Base-by-base conservation (phyloP, 2,797 vertebrate genomes). In the Allobates femoralis region DNA sequence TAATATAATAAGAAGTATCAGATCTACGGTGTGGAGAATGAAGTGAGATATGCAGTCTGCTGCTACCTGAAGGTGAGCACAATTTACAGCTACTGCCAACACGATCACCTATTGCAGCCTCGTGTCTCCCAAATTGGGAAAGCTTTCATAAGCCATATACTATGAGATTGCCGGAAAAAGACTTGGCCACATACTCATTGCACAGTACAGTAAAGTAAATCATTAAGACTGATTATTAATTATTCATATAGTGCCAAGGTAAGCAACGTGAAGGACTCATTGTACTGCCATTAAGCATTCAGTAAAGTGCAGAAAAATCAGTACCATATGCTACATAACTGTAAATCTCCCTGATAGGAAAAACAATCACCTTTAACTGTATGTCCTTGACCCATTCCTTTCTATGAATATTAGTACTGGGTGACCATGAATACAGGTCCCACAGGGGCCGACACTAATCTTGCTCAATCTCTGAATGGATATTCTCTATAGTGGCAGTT, bases 1-100 rank as follows among this genome's bases (percentile, higher is more conserved):
- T 73, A 73, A 73, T 50, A 50, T 26, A 23, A 41, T 46, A 16
- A 12, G 26, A 74, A 74, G 37, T 74, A 74, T 74, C 21, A 15
- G 71, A 74, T 50, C 71, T 74, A 74, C 34, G 41, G 71, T 50
- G 71, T 8, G 7, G 71, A 50, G 71, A 26, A 74, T 74, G 71
- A 74, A 50, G 71, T 74, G 41, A 74, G 71, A 74, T 74, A 74
- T 50, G 71, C 41, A 74, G 71, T 74, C 71, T 50, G 71, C 71
- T 50, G 50, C 74, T 55, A 76, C 16, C 74, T 76, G 74, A 76
- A 76, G 74, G 74, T 55, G 50, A 76, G 46, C 16, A 51, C 74
- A 76, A 76, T 76, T 76, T 76, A 76, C 50, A 30, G 50, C 74
- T 53, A 5, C 50, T 76, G 50, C 50, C 74, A 76, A 28, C 5